Evolutionary conservation across 2,113 vertebrate genomes (phyloP).

Genomic region (Reinhardtius hippoglossoides): DNA sequence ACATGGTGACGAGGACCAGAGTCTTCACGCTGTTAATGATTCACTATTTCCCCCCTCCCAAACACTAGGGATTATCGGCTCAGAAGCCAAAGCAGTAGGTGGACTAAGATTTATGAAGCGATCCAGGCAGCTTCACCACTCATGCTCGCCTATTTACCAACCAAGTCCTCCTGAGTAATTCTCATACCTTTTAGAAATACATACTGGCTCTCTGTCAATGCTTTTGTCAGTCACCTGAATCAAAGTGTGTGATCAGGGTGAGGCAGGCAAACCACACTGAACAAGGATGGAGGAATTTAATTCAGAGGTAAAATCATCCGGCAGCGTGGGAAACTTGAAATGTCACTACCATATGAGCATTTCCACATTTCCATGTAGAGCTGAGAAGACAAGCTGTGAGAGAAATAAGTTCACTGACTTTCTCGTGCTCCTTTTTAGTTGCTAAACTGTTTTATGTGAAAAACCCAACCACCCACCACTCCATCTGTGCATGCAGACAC

Average conservation of each 20-base stretch:
- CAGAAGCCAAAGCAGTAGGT: slow-evolving; percentile 34
- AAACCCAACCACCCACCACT: background rate
- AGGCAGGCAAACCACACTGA: background rate
- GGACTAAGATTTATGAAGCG: slow-evolving; percentile 14
- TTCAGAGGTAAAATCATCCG: background rate
- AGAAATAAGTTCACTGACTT: no score
- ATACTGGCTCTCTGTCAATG: background rate
- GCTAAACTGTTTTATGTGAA: slow-evolving; percentile 2
- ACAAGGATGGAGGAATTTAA: no score
- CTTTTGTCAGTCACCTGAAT: background rate
- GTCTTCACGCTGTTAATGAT: background rate
- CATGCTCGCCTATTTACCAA: background rate
- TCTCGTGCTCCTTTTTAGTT: background rate
- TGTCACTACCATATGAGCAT: slow-evolving; percentile 1
- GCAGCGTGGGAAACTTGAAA: background rate
- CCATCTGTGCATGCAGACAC: slow-evolving; percentile 24
- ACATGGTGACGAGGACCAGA: background rate
- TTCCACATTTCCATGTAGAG: background rate
- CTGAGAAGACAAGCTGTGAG: background rate
- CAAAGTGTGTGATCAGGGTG: background rate
- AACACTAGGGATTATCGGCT: slow-evolving; percentile 8
- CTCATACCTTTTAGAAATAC: background rate
- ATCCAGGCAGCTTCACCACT: background rate
- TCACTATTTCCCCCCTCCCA: background rate
- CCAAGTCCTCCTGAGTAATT: background rate